These are phyloP conservation scores for Apis florea DNA, from an alignment of 1,140 invertebrate genomes.

Conservation along the genomic window DNA sequence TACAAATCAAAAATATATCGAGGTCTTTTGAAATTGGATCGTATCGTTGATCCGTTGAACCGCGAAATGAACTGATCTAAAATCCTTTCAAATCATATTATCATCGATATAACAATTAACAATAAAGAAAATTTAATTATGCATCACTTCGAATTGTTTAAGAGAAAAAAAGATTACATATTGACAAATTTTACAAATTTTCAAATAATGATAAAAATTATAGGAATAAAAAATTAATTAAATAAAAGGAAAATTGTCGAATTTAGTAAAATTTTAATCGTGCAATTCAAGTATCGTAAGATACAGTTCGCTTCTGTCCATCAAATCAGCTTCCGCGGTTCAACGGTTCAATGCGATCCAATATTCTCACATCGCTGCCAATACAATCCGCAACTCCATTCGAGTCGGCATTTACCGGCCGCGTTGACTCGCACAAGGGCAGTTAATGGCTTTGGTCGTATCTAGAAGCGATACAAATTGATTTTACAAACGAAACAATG, in stretches of 20 bases:
- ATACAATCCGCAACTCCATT: constrained; percentile 67
- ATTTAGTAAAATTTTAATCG: not conserved
- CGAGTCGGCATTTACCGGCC: constrained; percentile 56
- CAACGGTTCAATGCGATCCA: constrained; percentile 70
- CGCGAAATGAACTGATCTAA: constrained; percentile 54
- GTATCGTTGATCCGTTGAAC: constrained; percentile 59
- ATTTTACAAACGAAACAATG: constrained; percentile 68
- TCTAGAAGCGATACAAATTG: constrained; percentile 66
- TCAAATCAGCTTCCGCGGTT: constrained; percentile 72
- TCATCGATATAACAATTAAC: not conserved
- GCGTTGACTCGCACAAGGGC: constrained; percentile 46
- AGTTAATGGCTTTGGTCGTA: constrained; percentile 60
- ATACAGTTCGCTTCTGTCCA: constrained; percentile 55
- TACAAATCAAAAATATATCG: constrained; percentile 79
- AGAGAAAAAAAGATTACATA: not conserved
- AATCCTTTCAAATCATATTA: not conserved
- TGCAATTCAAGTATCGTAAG: not conserved
- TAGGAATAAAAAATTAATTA: too few species aligned
- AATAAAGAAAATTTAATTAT: not conserved
- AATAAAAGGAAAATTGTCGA: not conserved
- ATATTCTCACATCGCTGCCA: constrained; percentile 74
- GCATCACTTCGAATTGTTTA: too few species aligned
- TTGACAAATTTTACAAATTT: not conserved
- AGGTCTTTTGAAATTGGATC: constrained; percentile 55
- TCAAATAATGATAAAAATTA: not conserved